phyloP scores from a whole-genome alignment of 2,888 invertebrate species.

The Acleris sparsana region DNA sequence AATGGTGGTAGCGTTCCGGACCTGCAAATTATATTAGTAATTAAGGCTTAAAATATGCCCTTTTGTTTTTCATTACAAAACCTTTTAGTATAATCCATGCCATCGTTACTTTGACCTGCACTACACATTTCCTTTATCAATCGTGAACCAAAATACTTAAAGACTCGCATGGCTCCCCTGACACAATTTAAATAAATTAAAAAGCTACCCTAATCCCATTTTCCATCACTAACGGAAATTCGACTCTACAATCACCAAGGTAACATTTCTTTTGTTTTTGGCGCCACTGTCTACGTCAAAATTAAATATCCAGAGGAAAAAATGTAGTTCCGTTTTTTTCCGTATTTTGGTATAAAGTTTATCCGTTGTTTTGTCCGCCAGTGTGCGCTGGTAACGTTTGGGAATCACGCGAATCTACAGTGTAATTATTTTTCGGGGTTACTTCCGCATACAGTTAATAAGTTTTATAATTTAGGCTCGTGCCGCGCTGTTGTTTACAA shows the following conservation, averaged over 20 bases:
- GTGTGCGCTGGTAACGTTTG: slow-evolving; percentile 28
- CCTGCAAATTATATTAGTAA: too few relatives aligned
- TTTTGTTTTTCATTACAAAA: too few relatives aligned
- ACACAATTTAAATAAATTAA: slow-evolving; percentile 35
- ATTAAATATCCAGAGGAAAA: too few relatives aligned
- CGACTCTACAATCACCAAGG: neutral
- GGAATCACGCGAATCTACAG: slow-evolving; percentile 33
- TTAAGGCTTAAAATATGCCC: too few relatives aligned
- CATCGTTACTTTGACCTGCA: neutral
- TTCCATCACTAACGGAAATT: slow-evolving; percentile 27
- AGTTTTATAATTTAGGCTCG: slow-evolving; percentile 28
- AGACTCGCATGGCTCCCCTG: slow-evolving; percentile 16
- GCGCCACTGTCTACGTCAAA: slow-evolving; percentile 16
- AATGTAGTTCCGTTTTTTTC: slow-evolving; percentile 19
- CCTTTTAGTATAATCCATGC: too few relatives aligned
- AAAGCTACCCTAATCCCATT: slow-evolving; percentile 18
- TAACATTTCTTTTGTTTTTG: neutral
- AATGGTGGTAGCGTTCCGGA: too few relatives aligned
- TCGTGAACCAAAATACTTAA: slow-evolving; percentile 17
- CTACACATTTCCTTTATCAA: neutral
- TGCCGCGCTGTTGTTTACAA: slow-evolving; percentile 6
- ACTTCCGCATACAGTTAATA: slow-evolving; percentile 33
- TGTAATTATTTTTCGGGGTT: slow-evolving; percentile 35
- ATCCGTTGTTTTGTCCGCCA: slow-evolving; percentile 24
- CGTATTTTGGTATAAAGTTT: slow-evolving; percentile 3